A percentile compares a stretch with the other conserved stretches of the same genome.
Conservation (phyloP, 2,113 vertebrate species). For the Nannobrachium achirus region DNA sequence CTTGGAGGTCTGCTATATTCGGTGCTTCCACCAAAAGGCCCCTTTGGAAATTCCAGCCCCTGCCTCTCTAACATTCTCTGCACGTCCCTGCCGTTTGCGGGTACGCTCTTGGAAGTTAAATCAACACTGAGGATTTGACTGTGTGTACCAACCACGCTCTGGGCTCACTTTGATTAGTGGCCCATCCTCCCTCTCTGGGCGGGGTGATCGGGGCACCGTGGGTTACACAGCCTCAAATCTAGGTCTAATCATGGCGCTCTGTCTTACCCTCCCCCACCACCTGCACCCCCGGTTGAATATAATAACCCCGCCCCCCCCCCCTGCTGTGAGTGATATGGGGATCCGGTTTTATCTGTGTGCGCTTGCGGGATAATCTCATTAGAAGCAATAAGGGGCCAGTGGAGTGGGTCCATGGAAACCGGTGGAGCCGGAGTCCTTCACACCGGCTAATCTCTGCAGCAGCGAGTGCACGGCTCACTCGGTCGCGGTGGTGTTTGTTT, state of each 20-base stretch:
- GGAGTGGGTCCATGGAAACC: slow-evolving; percentile 13
- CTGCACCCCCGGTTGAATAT: slow-evolving; percentile 14
- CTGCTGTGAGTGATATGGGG: slow-evolving; percentile 12
- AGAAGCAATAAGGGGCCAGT: slow-evolving; percentile 4
- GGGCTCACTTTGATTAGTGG: slow-evolving; percentile 19
- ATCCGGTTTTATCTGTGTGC: slow-evolving; percentile 25
- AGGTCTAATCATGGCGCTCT: slow-evolving; percentile 29
- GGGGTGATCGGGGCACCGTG: slow-evolving; percentile 32
- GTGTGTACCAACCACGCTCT: background rate
- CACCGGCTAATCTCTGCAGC: slow-evolving; percentile 11
- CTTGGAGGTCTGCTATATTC: too few species aligned
- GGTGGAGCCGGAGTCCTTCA: slow-evolving; percentile 33
- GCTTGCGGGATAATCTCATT: slow-evolving; percentile 44
- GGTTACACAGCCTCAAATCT: slow-evolving; percentile 26
- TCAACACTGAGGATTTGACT: too few species aligned
- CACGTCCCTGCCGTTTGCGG: too few species aligned
- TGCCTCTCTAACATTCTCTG: too few species aligned
- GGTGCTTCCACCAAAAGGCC: too few species aligned
- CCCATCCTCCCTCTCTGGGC: slow-evolving; percentile 26
- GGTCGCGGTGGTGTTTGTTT: background rate
- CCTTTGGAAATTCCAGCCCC: too few species aligned
- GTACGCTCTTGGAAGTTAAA: too few species aligned
- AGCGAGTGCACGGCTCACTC: background rate
- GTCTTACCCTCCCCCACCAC: slow-evolving; percentile 1
- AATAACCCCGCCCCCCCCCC: slow-evolving; percentile 31